Base-by-base conservation (phyloP, 2,888 invertebrate species). In the Apoda limacodes region DNA sequence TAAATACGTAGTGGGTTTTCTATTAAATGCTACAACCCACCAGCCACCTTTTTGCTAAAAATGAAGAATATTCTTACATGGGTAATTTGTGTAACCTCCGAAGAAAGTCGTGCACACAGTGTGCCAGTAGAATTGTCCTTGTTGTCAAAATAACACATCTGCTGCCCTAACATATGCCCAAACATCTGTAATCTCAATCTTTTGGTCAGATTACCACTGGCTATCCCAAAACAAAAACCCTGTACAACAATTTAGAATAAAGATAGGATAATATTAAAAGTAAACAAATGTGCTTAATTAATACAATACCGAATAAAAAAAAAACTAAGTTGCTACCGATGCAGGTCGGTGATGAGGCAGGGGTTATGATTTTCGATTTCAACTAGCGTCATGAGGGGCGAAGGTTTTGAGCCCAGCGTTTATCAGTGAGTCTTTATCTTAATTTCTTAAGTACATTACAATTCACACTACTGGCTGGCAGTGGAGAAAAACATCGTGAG, bases 151-250 rank as follows among this genome's bases (percentile, higher is more conserved):
- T 85, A 90, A 3, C 82, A 83, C 32, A 88, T 80, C 48, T 89
- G 88, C 55, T 89, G 91, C 34, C 64, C 69, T 19, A 92, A 50
- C 80, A 90, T 84, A 3, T 86, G 82, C 28, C 69, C 74, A 46
- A 90, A 90, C 62, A 87, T 80, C 28, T 71, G 50, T 17, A 82
- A 76, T 21, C 93, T 76, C n/a, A 93, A 55, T 38, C 90, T 74
- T 54, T 86, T 82, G 0, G 92, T 93, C 25, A 93, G 67, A 25
- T 81, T 75, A 53, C 92, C 91, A n/a, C 93, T 92, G 6, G 92
- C 89, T 21, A 86, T 68, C 1, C 88, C 87, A 55, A 91, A 92
- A 46, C 84, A 78, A 41, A 76, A 82, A 10, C 84, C 72, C 83
- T 87, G 48, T 6, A 52, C 42, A 29, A 15, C 5, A 17, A 17